Conservation (phyloP, 2,888 invertebrate genomes). For the Clitarchus hookeri region DNA sequence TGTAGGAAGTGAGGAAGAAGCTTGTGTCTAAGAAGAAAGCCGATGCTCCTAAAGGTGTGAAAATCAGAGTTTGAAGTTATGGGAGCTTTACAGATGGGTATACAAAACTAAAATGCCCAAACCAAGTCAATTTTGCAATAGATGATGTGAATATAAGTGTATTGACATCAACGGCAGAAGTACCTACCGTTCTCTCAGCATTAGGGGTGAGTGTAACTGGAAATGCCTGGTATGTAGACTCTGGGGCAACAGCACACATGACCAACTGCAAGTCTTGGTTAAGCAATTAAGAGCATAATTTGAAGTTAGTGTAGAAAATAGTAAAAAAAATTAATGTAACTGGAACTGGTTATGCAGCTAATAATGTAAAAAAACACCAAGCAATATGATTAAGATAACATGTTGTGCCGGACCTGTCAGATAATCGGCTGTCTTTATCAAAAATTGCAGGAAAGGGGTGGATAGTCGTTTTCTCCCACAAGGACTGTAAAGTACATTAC, state of each 20-base stretch:
- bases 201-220: too few species aligned
- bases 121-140: too few species aligned
- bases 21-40: background rate
- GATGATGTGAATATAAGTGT: too few species aligned
- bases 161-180: too few species aligned
- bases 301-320: background rate
- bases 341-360: background rate
- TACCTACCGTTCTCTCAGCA: too few species aligned
- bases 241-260: too few species aligned
- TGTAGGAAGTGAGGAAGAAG: background rate
- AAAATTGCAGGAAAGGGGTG: background rate
- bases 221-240: too few species aligned
- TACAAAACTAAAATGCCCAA: too few species aligned
- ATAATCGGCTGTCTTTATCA: background rate
- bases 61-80: background rate
- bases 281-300: background rate
- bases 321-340: background rate
- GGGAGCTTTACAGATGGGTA: too few species aligned
- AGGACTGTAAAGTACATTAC: background rate
- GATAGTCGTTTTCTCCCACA: background rate
- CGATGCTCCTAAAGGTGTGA: background rate
- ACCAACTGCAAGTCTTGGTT: background rate
- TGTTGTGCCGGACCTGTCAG: background rate
- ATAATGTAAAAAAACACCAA: background rate
- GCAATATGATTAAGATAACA: background rate